These are phyloP conservation scores for Paratrypauchen microcephalus DNA, from an alignment of 2,797 vertebrate species.

Conservation along the genomic window DNA sequence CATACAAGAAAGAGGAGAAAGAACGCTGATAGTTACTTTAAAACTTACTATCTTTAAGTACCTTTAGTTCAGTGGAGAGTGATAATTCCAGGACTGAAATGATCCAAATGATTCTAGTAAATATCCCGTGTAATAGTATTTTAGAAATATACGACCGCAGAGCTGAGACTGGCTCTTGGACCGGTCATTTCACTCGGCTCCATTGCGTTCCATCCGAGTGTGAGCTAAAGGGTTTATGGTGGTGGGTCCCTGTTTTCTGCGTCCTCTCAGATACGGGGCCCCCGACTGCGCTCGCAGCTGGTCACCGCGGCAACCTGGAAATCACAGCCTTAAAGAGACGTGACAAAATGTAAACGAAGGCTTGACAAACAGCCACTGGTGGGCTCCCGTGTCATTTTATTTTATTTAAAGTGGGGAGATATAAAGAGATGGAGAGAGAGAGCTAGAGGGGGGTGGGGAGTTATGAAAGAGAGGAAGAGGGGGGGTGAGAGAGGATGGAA, in stretches of 20 bases:
- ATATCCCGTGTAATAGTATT: too few species aligned
- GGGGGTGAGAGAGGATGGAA: too few species aligned
- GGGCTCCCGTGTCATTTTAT: constrained; percentile 9
- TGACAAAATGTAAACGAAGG: constrained; percentile 40
- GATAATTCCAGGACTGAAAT: too few species aligned
- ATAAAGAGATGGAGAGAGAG: neutral
- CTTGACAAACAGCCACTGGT: constrained; percentile 18
- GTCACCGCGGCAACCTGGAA: constrained; percentile 11
- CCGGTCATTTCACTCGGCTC: neutral
- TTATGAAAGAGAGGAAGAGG: neutral
- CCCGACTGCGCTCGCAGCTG: neutral
- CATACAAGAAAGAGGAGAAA: too few species aligned
- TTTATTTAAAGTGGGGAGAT: neutral
- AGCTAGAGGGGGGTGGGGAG: neutral
- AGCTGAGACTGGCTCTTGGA: neutral
- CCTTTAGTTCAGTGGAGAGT: too few species aligned
- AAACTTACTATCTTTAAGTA: too few species aligned
- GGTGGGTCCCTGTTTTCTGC: neutral
- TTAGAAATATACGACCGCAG: neutral
- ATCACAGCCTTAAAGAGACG: constrained; percentile 46
- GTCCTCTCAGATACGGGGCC: neutral
- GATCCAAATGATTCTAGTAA: too few species aligned
- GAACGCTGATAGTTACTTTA: too few species aligned
- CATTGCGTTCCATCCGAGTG: neutral
- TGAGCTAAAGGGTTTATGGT: neutral